Evolutionary conservation across 2,888 invertebrate genomes (phyloP).

Genomic region (Choristoneura rosaceana): DNA sequence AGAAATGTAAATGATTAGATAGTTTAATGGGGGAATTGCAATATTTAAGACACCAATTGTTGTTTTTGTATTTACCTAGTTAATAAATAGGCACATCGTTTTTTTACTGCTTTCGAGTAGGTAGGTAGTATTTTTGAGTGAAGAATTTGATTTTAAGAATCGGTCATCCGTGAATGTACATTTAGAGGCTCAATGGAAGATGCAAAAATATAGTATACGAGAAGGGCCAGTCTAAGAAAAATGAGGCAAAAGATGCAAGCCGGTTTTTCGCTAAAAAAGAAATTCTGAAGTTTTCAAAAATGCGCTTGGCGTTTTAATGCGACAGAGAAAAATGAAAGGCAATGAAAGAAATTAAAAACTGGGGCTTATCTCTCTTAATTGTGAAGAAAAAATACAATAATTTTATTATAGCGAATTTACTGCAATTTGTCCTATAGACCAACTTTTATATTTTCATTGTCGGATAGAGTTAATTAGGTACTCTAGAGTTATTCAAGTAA

Average conservation of each 20-base stretch:
- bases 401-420: neutral
- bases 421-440: neutral
- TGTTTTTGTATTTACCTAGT: too few relatives aligned
- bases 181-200: neutral
- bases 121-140: too few relatives aligned
- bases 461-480: too few relatives aligned
- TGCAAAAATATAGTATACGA: conserved; percentile 25
- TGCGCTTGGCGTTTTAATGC: conserved; percentile 25
- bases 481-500: too few relatives aligned
- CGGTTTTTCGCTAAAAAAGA: conserved; percentile 28
- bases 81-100: too few relatives aligned
- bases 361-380: conserved; percentile 5
- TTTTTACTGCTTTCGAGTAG: too few relatives aligned
- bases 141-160: too few relatives aligned
- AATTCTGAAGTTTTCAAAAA: conserved; percentile 25
- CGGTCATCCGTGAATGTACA: too few relatives aligned
- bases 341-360: conserved; percentile 5
- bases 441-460: neutral
- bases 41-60: too few relatives aligned
- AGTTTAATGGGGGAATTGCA: too few relatives aligned
- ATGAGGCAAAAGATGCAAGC: conserved; percentile 39
- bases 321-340: conserved; percentile 5
- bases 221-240: conserved; percentile 32
- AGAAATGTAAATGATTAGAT: too few relatives aligned
- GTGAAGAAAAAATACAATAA: neutral